Evolutionary conservation across 2,797 vertebrate genomes (phyloP).

Genomic region (Podarcis lilfordi): DNA sequence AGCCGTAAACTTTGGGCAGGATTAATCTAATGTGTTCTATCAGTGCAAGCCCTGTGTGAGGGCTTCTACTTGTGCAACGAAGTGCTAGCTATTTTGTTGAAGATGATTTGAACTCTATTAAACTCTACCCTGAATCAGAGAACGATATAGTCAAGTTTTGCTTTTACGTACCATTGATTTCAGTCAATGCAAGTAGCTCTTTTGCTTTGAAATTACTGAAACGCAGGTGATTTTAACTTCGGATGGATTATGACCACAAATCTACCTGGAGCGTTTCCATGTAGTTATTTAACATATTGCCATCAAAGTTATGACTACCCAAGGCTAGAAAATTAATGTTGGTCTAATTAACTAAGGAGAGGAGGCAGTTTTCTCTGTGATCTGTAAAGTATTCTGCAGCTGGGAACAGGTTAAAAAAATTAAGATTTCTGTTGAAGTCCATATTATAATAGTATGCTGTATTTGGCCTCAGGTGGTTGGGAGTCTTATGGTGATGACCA

Average conservation of each 20-base stretch:
- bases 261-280: neutral
- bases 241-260: neutral
- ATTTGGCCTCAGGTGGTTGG: constrained; percentile 8
- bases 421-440: neutral
- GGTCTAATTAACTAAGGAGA: constrained; percentile 27
- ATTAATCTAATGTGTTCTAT: too few relatives aligned
- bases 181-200: neutral
- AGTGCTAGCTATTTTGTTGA: neutral
- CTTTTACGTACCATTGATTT: neutral
- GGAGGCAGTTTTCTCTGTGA: neutral
- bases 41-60: too few relatives aligned
- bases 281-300: neutral
- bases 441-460: neutral
- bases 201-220: neutral
- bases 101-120: constrained; percentile 21
- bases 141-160: neutral
- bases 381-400: constrained; percentile 23
- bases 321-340: neutral
- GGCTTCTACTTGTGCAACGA: too few relatives aligned
- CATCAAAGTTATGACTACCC: constrained; percentile 29
- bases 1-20: too few relatives aligned
- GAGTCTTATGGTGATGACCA: constrained; percentile 13
- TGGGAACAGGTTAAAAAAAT: neutral
- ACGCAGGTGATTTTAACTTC: neutral
- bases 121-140: constrained; percentile 6